A percentile compares a stretch with the other conserved stretches of the same genome.
phyloP scores from a whole-genome alignment of 2,797 vertebrate species.

The Xyrichtys novacula region DNA sequence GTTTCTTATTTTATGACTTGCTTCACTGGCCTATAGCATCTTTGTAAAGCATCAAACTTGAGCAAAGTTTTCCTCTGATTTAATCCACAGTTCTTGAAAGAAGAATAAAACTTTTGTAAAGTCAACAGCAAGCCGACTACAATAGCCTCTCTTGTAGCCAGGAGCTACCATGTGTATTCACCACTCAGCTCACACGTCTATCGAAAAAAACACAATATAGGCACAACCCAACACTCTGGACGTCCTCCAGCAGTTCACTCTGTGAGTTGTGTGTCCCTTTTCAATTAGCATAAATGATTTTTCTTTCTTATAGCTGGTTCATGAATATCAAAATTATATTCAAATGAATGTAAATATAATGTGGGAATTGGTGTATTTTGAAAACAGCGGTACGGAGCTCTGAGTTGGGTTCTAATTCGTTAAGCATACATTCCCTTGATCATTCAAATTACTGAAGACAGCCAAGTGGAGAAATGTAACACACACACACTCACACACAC shows the following conservation, averaged over 20 bases:
- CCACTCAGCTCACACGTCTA: constrained; percentile 54
- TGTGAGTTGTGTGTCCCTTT: constrained; percentile 71
- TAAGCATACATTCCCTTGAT: constrained; percentile 77
- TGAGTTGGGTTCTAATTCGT: constrained; percentile 72
- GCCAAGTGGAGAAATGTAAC: constrained; percentile 63
- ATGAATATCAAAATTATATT: constrained; percentile 83
- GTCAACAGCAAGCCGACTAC: constrained; percentile 34
- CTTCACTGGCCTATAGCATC: background rate
- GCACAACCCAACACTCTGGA: constrained; percentile 62
- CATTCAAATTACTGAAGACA: constrained; percentile 77
- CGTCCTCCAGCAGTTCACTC: constrained; percentile 70
- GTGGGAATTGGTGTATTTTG: constrained; percentile 75
- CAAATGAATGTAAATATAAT: constrained; percentile 80
- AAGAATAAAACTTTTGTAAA: constrained; percentile 39
- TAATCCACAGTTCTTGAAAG: constrained; percentile 10
- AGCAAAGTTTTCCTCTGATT: constrained; percentile 1
- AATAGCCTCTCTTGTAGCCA: constrained; percentile 35
- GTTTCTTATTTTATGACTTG: background rate
- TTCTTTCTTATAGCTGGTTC: constrained; percentile 67
- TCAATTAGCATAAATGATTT: constrained; percentile 84
- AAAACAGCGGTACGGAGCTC: constrained; percentile 69
- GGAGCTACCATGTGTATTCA: constrained; percentile 58
- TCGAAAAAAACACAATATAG: constrained; percentile 53
- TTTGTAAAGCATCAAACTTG: constrained; percentile 1
- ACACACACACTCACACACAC: constrained; percentile 36